Conservation (phyloP, 2,797 vertebrate genomes). For the Crenuchus spilurus region DNA sequence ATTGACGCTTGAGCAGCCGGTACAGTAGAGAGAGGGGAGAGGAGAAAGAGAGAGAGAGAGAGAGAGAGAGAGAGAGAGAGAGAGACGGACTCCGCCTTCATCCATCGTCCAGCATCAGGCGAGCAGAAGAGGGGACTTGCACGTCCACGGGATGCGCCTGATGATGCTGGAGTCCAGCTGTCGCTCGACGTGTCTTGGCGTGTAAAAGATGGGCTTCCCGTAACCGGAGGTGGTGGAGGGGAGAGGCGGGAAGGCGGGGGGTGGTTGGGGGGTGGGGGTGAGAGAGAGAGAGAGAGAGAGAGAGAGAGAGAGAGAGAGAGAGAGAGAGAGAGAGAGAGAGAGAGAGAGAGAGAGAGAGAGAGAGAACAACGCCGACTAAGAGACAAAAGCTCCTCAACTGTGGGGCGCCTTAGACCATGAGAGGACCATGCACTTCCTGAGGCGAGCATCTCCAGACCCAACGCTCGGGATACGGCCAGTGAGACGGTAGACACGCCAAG, state of each 20-base stretch:
- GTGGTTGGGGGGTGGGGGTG: conserved; percentile 56
- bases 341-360: conserved; percentile 49
- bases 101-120: conserved; percentile 51
- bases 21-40: conserved; percentile 3
- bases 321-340: conserved; percentile 44
- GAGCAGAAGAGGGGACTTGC: neutral
- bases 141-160: neutral
- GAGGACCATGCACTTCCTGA: conserved; percentile 79
- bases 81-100: conserved; percentile 67
- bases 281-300: conserved; percentile 56
- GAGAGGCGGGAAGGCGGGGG: conserved; percentile 68
- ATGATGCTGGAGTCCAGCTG: conserved; percentile 56
- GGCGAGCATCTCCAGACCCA: conserved; percentile 58
- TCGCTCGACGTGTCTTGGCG: conserved; percentile 59
- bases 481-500: conserved; percentile 65
- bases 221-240: conserved; percentile 79
- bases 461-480: conserved; percentile 76
- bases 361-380: conserved; percentile 61
- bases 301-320: conserved; percentile 57
- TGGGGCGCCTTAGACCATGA: conserved; percentile 83
- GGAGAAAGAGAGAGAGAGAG: conserved; percentile 28
- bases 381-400: conserved; percentile 80
- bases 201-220: conserved; percentile 78
- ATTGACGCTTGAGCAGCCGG: conserved; percentile 61
- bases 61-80: conserved; percentile 44